Evolutionary conservation across 2,888 invertebrate species (phyloP), one percentile per base, ranked within the genome.

Genomic region (Elaeidobius kamerunicus): DNA sequence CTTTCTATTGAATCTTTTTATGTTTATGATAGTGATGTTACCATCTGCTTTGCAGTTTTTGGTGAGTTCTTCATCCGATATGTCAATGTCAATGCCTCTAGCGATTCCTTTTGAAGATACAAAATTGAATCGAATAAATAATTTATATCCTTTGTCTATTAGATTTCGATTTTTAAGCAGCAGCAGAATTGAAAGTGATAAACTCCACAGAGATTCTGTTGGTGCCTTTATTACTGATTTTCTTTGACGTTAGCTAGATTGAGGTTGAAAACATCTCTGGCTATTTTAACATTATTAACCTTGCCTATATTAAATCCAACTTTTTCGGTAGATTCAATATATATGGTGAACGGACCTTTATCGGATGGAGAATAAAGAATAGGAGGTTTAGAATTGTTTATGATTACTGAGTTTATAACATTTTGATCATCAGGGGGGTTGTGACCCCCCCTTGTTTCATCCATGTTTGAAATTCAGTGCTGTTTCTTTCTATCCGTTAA

Each of bases 151-250:
- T 32, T 32, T 32, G n/a, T 32, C n/a, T 4, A 32, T 9, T 32
- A 32, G 12, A 32, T n/a, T 4, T 32, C n/a, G n/a, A 12, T 3
- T 32, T 32, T 9, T 5, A n/a, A n/a, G n/a, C 9, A 32, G 5
- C n/a, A n/a, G 32, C 32, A 4, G 32, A 6, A 9, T 32, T 32
- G 12, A 3, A 32, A 32, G 32, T 9, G n/a, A 32, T 3, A 32
- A 32, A 32, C n/a, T 38, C n/a, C n/a, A 40, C 15, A 12, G 40
- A 19, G 11, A 40, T 40, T 40, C 14, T 20, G 23, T 23, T 40
- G 1, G 23, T 2, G 3, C 23, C 19, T 14, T 40, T 40, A 14
- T 40, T 40, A 14, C 5, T 6, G 14, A 40, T 40, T 40, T n/a
- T 40, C 23, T 9, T 23, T 23, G 11, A 40, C 40, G 12, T 40